These are phyloP conservation scores for Tanypteryx hageni DNA, from an alignment of 2,888 invertebrate genomes.

Conservation along the genomic window DNA sequence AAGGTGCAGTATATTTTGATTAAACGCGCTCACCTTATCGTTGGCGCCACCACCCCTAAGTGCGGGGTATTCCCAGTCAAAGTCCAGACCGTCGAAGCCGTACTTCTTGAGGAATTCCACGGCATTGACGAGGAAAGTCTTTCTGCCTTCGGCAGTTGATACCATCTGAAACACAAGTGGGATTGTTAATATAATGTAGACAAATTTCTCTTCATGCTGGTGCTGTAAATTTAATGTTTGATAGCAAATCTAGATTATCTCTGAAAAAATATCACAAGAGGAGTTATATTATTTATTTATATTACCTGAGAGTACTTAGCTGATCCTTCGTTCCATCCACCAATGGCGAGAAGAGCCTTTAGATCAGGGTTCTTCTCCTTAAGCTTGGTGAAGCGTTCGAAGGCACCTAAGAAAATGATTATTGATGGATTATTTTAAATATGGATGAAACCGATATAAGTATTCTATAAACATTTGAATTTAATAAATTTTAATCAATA, in stretches of 20 bases:
- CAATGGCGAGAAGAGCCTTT: constrained; percentile 81
- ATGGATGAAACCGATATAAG: too few relatives aligned
- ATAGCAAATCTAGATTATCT: too few relatives aligned
- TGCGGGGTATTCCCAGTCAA: constrained; percentile 91
- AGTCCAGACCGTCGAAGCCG: constrained; percentile 86
- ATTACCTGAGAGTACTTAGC: constrained; percentile 78
- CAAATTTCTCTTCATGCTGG: too few relatives aligned
- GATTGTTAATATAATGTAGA: too few relatives aligned
- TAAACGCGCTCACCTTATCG: constrained; percentile 78
- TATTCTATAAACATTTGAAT: too few relatives aligned
- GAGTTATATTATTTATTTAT: too few relatives aligned
- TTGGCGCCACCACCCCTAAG: constrained; percentile 84
- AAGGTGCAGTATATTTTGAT: too few relatives aligned
- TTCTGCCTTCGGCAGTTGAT: constrained; percentile 74
- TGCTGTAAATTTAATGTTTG: too few relatives aligned
- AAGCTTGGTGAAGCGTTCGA: constrained; percentile 77
- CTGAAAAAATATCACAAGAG: too few relatives aligned
- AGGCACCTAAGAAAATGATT: constrained; percentile 74
- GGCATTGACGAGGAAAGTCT: constrained; percentile 79
- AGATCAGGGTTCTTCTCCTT: constrained; percentile 77
- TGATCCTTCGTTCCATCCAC: constrained; percentile 84
- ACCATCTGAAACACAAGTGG: background rate
- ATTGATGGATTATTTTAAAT: too few relatives aligned
- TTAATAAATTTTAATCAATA: too few relatives aligned
- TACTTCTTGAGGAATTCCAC: constrained; percentile 81